These are phyloP conservation scores for Glyptemys insculpta DNA, from an alignment of 2,797 vertebrate species.

Conservation along the genomic window DNA sequence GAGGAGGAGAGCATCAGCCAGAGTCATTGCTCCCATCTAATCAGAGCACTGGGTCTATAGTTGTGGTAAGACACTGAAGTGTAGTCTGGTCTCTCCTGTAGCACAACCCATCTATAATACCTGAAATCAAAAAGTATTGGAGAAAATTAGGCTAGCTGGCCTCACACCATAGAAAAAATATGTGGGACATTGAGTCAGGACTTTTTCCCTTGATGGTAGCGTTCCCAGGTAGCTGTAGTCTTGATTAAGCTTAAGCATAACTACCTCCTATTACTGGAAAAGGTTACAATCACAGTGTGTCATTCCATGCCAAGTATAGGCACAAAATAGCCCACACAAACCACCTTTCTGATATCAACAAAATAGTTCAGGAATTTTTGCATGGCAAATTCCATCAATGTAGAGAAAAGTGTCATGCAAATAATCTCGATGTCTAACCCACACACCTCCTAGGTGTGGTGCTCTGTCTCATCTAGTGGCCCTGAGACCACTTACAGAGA, in stretches of 20 bases:
- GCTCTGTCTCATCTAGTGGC: too few species aligned
- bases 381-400: not conserved
- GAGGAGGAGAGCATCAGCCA: not conserved
- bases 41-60: fast-evolving
- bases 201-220: not conserved
- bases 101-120: not conserved
- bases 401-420: not conserved
- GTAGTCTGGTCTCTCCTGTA: not conserved
- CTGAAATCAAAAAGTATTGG: not conserved
- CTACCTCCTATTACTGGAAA: not conserved
- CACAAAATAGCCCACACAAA: not conserved
- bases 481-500: too few species aligned
- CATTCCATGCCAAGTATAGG: not conserved
- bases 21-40: not conserved
- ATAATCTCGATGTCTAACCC: not conserved
- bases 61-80: not conserved
- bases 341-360: not conserved
- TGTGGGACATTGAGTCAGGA: not conserved
- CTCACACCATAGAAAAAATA: not conserved
- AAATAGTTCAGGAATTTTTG: not conserved
- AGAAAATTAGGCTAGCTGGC: not conserved
- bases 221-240: not conserved
- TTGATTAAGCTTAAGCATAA: not conserved
- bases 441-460: too few species aligned
- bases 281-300: not conserved